These are phyloP conservation scores for Paguma larvata DNA, from an alignment of 2,797 vertebrate species.

Conservation along the genomic window DNA sequence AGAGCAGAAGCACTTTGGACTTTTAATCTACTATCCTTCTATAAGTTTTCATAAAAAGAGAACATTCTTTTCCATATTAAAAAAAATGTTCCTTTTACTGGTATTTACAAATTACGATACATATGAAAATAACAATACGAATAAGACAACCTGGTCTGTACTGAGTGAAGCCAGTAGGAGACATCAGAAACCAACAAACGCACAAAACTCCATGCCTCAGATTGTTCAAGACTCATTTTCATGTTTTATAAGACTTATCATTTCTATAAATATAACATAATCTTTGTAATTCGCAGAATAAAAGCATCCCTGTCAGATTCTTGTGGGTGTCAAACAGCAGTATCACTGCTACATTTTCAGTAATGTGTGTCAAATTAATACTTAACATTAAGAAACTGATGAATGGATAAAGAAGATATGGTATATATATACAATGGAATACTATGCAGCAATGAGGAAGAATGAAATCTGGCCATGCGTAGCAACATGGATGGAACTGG, in stretches of 20 bases:
- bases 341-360: not conserved
- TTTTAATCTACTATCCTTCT: not conserved
- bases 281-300: slow-evolving; percentile 42
- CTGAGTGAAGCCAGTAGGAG: not conserved
- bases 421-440: too few species aligned
- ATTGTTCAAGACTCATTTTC: slow-evolving; percentile 38
- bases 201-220: not conserved
- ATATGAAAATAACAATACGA: slow-evolving; percentile 4
- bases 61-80: not conserved
- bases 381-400: not conserved
- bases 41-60: slow-evolving; percentile 1
- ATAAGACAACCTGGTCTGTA: not conserved
- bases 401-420: too few species aligned
- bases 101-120: slow-evolving; percentile 15
- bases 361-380: not conserved
- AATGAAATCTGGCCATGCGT: too few species aligned
- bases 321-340: not conserved
- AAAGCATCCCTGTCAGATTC: not conserved
- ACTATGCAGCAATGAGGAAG: too few species aligned
- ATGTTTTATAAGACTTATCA: not conserved
- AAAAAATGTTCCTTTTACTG: not conserved
- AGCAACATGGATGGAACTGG: too few species aligned
- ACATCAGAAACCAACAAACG: not conserved
- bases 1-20: not conserved
- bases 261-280: slow-evolving; percentile 48